Evolutionary conservation across 2,797 vertebrate species (phyloP).

Genomic region (Distichodus sexfasciatus): DNA sequence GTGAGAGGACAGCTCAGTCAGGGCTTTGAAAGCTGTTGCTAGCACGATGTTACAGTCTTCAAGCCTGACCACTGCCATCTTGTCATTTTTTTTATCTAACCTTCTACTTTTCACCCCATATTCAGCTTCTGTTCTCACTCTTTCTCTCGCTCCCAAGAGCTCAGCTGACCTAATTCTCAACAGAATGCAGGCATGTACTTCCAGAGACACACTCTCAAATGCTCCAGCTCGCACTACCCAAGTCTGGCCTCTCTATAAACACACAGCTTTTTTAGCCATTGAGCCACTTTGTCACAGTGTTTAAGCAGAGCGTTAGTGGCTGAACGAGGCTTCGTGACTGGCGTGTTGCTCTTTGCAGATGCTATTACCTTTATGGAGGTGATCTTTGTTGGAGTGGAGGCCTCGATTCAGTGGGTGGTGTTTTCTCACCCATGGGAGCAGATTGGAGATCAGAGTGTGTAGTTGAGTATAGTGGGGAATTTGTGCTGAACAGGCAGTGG

Average conservation of each 20-base stretch:
- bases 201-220: conserved; percentile 38
- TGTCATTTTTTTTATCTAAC: conserved; percentile 36
- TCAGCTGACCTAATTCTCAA: conserved; percentile 54
- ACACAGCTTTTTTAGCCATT: not conserved
- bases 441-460: conserved; percentile 18
- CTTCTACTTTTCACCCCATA: conserved; percentile 34
- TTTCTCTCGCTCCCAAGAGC: conserved; percentile 42
- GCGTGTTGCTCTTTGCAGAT: conserved; percentile 2
- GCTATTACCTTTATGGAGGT: not conserved
- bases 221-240: conserved; percentile 24
- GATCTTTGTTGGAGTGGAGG: not conserved
- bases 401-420: not conserved
- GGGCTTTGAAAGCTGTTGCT: not conserved
- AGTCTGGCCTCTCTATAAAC: conserved; percentile 17
- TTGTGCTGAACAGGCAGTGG: conserved; percentile 23
- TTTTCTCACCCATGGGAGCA: not conserved
- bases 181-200: conserved; percentile 38
- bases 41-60: not conserved
- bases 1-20: not conserved
- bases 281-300: not conserved
- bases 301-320: not conserved
- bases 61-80: conserved; percentile 16
- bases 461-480: conserved; percentile 6
- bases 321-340: not conserved
- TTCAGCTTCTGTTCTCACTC: conserved; percentile 32